Percentiles rank a stretch among this genome's conserved stretches.
Conservation (phyloP, 2,797 vertebrate species). For the Sciurus vulgaris region DNA sequence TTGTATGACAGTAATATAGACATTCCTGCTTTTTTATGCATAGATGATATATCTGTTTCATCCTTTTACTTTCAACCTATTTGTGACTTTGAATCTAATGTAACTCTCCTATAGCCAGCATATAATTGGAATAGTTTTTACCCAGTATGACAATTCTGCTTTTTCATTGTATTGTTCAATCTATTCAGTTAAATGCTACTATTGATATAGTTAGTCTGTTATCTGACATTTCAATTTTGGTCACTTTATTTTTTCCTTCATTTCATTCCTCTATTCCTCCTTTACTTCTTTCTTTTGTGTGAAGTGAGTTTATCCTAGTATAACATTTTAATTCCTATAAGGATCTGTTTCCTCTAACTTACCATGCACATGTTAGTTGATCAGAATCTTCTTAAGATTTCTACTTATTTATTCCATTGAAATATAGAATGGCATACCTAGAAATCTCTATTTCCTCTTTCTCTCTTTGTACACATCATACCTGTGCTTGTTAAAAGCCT, state of each 20-base stretch:
- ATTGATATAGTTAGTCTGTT: background rate
- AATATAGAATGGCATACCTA: background rate
- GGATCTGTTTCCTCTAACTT: background rate
- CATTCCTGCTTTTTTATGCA: background rate
- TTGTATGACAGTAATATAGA: background rate
- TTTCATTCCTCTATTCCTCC: background rate
- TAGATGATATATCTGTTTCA: background rate
- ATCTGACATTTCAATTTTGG: background rate
- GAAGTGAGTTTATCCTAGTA: background rate
- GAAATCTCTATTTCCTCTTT: background rate
- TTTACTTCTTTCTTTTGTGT: background rate
- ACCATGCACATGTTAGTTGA: background rate
- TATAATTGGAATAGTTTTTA: background rate
- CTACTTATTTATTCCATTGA: slow-evolving; percentile 19
- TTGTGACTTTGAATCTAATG: background rate
- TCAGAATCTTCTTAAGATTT: background rate
- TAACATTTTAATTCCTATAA: slow-evolving; percentile 1
- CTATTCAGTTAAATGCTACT: background rate
- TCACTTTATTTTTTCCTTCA: background rate
- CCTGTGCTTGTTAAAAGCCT: background rate
- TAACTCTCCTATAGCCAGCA: background rate
- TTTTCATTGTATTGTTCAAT: slow-evolving; percentile 24
- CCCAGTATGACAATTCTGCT: background rate
- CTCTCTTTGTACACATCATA: background rate
- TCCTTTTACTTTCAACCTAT: background rate